These are phyloP conservation scores for Umimayanthus kanabou DNA, from an alignment of 92 coral and sea anemone genomes.

Conservation along the genomic window DNA sequence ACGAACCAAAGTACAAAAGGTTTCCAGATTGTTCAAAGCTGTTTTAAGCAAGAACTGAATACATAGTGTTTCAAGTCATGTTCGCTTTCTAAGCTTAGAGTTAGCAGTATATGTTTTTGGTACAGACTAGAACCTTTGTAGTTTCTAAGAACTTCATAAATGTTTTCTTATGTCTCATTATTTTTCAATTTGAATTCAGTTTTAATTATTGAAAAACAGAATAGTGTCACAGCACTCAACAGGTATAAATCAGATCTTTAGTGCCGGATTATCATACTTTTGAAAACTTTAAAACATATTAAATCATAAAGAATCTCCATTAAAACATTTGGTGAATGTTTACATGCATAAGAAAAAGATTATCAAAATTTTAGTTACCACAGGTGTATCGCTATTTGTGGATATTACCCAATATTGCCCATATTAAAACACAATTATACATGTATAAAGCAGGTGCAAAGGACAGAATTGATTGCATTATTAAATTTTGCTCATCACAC, in stretches of 20 bases:
- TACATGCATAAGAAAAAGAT: background rate
- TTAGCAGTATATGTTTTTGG: too few species aligned
- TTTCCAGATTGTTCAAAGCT: background rate
- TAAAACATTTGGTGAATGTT: too few species aligned
- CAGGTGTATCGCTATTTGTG: background rate
- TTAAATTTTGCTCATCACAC: too few species aligned
- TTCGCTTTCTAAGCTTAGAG: too few species aligned
- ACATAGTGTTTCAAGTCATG: background rate
- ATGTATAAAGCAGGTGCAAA: too few species aligned
- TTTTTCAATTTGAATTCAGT: background rate
- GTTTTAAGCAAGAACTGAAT: background rate
- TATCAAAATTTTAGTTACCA: background rate
- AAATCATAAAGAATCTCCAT: background rate
- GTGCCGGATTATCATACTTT: too few species aligned
- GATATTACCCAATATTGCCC: background rate
- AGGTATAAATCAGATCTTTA: background rate
- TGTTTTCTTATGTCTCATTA: too few species aligned
- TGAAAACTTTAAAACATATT: background rate
- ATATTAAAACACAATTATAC: too few species aligned
- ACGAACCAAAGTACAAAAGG: background rate
- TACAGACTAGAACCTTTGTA: background rate
- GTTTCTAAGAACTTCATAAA: background rate
- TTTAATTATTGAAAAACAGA: background rate
- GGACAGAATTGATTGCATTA: too few species aligned
- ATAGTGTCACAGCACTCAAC: too few species aligned